Evolutionary conservation across 2,888 invertebrate species (phyloP).

Genomic region (Acronicta aceris): DNA sequence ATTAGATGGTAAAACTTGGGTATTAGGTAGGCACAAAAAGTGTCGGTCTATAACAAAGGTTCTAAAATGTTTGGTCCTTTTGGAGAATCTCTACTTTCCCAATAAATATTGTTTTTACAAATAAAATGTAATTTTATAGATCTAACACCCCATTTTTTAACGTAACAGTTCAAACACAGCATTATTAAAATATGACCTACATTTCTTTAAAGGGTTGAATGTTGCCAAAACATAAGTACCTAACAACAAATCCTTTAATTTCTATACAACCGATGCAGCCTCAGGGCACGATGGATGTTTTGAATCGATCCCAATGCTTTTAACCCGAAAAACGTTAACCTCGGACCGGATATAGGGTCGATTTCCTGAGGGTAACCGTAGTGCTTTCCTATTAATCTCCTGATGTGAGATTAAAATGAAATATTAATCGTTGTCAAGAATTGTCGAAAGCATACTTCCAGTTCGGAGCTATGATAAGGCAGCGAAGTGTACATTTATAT

Average conservation of each 20-base stretch:
- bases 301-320: conserved; percentile 18
- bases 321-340: conserved; percentile 24
- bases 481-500: no score
- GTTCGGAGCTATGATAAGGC: no score
- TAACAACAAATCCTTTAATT: conserved; percentile 22
- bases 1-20: no score
- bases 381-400: conserved; percentile 9
- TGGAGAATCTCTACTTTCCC: no score
- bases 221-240: conserved; percentile 20
- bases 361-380: conserved; percentile 5
- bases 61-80: no score
- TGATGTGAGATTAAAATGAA: conserved; percentile 3
- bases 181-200: neutral
- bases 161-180: no score
- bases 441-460: no score
- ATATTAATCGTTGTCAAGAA: conserved; percentile 8
- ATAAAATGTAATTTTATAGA: no score
- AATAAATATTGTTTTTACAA: no score
- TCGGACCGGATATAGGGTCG: conserved; percentile 12
- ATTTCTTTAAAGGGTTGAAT: conserved; percentile 29
- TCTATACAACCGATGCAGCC: conserved; percentile 19
- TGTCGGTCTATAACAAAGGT: no score
- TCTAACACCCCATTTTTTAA: no score
- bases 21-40: no score
- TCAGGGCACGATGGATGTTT: conserved; percentile 16